A percentile compares a stretch with the other conserved stretches of the same genome.
These are phyloP conservation scores for Aspiorhynchus laticeps DNA, from an alignment of 2,113 vertebrate species.

Conservation along the genomic window DNA sequence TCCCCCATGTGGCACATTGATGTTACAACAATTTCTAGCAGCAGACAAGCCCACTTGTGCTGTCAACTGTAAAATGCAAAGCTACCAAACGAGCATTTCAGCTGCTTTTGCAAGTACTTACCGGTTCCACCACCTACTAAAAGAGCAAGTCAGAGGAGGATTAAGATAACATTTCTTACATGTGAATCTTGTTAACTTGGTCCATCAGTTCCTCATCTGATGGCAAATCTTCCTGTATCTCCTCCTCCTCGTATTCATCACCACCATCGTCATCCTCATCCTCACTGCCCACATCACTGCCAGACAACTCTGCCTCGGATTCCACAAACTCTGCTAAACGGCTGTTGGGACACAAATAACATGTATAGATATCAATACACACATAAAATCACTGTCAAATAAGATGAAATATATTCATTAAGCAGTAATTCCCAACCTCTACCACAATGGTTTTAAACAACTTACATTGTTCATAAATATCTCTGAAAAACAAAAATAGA, in stretches of 20 bases:
- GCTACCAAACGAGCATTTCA: background rate
- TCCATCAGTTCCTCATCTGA: slow-evolving; percentile 87
- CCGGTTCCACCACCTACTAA: background rate
- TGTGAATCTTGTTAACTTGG: slow-evolving; percentile 95
- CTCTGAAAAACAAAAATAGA: background rate
- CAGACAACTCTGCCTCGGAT: slow-evolving; percentile 93
- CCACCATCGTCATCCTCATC: slow-evolving; percentile 86
- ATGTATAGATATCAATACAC: background rate
- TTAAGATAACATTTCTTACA: slow-evolving; percentile 76
- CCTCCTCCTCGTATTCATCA: slow-evolving; percentile 91
- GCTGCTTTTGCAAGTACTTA: background rate
- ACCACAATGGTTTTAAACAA: background rate
- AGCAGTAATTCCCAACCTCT: background rate
- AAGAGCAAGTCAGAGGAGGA: background rate
- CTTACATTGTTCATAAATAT: background rate
- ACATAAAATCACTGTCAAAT: background rate
- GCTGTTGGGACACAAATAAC: slow-evolving; percentile 66
- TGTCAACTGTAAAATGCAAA: background rate
- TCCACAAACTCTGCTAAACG: slow-evolving; percentile 88
- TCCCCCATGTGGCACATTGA: slow-evolving; percentile 1
- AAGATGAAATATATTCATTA: background rate
- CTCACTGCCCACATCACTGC: slow-evolving; percentile 88
- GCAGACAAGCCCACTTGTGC: background rate
- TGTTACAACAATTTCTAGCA: background rate
- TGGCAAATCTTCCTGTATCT: slow-evolving; percentile 89